phyloP scores from a whole-genome alignment of 2,113 vertebrate species.

The Megaleporinus macrocephalus region DNA sequence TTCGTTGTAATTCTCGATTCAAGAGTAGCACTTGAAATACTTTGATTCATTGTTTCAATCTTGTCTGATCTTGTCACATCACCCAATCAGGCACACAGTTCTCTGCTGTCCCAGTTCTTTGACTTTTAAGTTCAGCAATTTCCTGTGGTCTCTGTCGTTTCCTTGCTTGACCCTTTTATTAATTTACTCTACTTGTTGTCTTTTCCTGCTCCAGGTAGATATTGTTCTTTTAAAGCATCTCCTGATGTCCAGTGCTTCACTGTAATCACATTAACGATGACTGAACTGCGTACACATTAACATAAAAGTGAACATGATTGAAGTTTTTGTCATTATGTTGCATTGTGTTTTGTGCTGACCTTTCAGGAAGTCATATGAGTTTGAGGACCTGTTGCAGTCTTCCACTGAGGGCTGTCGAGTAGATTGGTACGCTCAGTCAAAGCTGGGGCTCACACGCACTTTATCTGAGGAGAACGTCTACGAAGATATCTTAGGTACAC shows the following conservation, averaged over 20 bases:
- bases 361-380: conserved; percentile 94
- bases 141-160: conserved; percentile 37
- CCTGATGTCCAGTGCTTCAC: neutral
- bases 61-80: neutral
- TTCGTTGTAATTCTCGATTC: too few species aligned
- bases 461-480: conserved; percentile 98
- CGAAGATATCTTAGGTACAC: conserved; percentile 93
- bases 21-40: neutral
- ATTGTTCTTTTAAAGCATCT: neutral
- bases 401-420: conserved; percentile 82
- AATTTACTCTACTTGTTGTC: neutral
- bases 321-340: neutral
- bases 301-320: neutral
- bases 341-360: conserved; percentile 51
- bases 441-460: conserved; percentile 92
- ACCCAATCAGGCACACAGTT: conserved; percentile 14
- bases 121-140: conserved; percentile 44
- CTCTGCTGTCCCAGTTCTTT: conserved; percentile 30
- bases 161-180: conserved; percentile 11
- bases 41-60: neutral
- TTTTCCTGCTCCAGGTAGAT: conserved; percentile 11
- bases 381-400: conserved; percentile 92
- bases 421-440: conserved; percentile 93
- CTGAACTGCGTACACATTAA: neutral
- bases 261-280: neutral